Percentiles rank a stretch among this genome's conserved stretches.
These are phyloP conservation scores for Chydorus sphaericus DNA, from an alignment of 2,888 invertebrate species.

Conservation along the genomic window DNA sequence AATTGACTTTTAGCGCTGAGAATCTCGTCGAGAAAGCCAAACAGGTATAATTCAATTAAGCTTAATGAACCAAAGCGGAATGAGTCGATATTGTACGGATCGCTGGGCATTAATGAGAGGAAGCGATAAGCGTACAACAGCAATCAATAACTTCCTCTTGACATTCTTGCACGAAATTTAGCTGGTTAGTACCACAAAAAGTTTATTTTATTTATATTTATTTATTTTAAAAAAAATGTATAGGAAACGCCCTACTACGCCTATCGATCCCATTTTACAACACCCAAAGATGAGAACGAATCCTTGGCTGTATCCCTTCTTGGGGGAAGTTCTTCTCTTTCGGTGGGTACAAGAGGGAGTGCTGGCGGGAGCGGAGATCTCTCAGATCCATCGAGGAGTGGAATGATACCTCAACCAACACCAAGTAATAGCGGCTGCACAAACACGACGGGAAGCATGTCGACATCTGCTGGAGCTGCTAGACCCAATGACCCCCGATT, in stretches of 20 bases:
- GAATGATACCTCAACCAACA: conserved; percentile 46
- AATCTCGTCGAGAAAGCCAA: conserved; percentile 40
- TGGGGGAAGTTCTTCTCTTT: conserved; percentile 37
- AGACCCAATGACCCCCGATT: conserved; percentile 49
- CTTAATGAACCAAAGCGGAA: not conserved
- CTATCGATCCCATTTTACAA: conserved; percentile 43
- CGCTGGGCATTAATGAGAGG: too few species aligned
- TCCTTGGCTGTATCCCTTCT: conserved; percentile 37
- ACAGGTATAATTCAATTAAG: conserved; percentile 51
- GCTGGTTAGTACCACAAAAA: not conserved
- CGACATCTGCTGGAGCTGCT: conserved; percentile 57
- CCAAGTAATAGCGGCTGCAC: conserved; percentile 27
- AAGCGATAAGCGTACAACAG: too few species aligned
- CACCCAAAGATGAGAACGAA: conserved; percentile 16
- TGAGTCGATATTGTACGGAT: too few species aligned
- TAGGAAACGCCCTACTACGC: conserved; percentile 30
- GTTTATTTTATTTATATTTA: not conserved
- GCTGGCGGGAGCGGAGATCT: not conserved
- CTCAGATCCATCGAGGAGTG: too few species aligned
- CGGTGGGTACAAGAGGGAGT: not conserved
- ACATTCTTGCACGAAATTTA: too few species aligned
- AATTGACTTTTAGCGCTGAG: conserved; percentile 79
- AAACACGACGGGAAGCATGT: too few species aligned
- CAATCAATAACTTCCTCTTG: too few species aligned
- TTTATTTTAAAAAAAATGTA: conserved; percentile 11